These are phyloP conservation scores for Sycophaga agraensis DNA, from an alignment of 1,140 invertebrate species.

Conservation along the genomic window DNA sequence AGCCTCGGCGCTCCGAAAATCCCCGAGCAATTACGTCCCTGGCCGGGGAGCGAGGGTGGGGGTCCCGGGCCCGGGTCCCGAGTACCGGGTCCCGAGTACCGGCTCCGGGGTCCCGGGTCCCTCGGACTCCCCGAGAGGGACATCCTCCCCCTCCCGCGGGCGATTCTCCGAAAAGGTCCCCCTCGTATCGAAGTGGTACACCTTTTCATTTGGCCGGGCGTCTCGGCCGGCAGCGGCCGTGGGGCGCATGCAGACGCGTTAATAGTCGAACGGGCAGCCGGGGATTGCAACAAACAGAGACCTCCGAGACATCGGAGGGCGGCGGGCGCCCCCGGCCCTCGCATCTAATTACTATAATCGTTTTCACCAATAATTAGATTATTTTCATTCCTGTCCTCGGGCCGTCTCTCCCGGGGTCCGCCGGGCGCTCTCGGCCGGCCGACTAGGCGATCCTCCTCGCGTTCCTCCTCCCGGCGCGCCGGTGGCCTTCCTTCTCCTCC, in stretches of 20 bases:
- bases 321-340: slow-evolving; percentile 21
- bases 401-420: slow-evolving; percentile 15
- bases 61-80: not conserved
- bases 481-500: not conserved
- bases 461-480: slow-evolving; percentile 11
- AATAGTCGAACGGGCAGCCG: slow-evolving; percentile 15
- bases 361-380: slow-evolving; percentile 55
- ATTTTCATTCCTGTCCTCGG: slow-evolving; percentile 41
- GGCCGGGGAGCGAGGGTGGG: not conserved
- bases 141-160: not conserved
- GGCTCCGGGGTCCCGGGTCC: not conserved
- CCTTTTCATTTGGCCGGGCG: slow-evolving; percentile 46
- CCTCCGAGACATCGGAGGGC: too few relatives aligned
- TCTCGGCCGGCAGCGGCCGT: not conserved
- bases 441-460: not conserved
- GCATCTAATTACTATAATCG: slow-evolving; percentile 53
- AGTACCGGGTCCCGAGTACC: not conserved
- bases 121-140: not conserved
- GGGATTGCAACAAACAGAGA: slow-evolving; percentile 22
- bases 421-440: not conserved
- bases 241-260: not conserved
- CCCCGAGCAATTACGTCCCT: slow-evolving; percentile 21
- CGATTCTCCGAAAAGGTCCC: slow-evolving; percentile 27
- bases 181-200: slow-evolving; percentile 33
- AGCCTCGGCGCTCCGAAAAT: slow-evolving; percentile 22